Evolutionary conservation across 2,888 invertebrate genomes (phyloP).

Genomic region (Nebria salina): DNA sequence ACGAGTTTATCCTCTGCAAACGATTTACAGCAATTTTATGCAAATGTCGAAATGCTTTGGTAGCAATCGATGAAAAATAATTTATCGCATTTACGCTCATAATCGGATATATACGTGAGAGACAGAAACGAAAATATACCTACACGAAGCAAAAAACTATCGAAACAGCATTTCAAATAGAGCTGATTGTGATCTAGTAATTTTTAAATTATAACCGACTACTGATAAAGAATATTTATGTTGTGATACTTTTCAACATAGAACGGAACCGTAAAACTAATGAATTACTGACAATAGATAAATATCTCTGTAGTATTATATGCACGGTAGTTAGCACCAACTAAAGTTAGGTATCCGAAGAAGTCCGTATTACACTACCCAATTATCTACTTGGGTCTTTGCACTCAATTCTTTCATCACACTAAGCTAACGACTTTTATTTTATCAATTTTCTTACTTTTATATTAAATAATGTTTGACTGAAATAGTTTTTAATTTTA

Average conservation of each 20-base stretch:
- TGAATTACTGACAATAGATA: slow-evolving; percentile 41
- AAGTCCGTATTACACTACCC: slow-evolving; percentile 21
- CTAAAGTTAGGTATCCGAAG: not conserved
- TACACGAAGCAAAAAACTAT: not conserved
- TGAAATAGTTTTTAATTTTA: no score
- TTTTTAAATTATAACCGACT: slow-evolving; percentile 44
- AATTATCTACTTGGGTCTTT: slow-evolving; percentile 9
- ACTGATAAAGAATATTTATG: slow-evolving; percentile 44
- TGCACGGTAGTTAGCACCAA: slow-evolving; percentile 35
- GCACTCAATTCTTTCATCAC: not conserved
- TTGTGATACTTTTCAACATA: slow-evolving; percentile 40
- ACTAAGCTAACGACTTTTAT: not conserved
- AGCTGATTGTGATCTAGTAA: slow-evolving; percentile 42
- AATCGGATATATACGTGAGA: not conserved
- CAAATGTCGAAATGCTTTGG: slow-evolving; percentile 34
- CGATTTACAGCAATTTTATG: slow-evolving; percentile 43
- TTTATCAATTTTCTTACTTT: not conserved
- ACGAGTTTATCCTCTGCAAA: not conserved
- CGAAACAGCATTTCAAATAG: not conserved
- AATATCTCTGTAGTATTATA: slow-evolving; percentile 29
- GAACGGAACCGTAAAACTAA: slow-evolving; percentile 25
- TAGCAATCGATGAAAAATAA: slow-evolving; percentile 33
- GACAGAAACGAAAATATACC: not conserved
- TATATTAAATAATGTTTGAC: no score
- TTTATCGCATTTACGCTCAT: slow-evolving; percentile 31